These are phyloP conservation scores for Caenorhabditis zanzibari DNA, from an alignment of 2,888 invertebrate genomes.

Conservation along the genomic window DNA sequence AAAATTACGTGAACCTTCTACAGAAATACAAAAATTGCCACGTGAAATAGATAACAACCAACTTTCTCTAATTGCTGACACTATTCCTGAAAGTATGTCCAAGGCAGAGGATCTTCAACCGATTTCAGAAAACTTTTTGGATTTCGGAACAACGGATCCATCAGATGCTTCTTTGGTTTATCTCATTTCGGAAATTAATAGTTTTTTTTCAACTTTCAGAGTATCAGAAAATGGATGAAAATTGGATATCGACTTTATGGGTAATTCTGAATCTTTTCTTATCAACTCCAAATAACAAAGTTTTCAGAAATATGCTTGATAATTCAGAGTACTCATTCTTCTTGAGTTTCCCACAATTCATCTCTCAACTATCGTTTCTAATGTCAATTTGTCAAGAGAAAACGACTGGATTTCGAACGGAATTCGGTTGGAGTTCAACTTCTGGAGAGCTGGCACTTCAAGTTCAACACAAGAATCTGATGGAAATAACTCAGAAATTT, in stretches of 20 bases:
- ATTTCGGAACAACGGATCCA: not conserved
- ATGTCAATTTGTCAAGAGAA: slow-evolving; percentile 41
- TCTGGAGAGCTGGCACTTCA: slow-evolving; percentile 19
- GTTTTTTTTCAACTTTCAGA: slow-evolving; percentile 1
- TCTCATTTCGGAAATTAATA: not conserved
- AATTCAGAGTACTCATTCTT: slow-evolving; percentile 45
- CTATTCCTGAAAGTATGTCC: not conserved
- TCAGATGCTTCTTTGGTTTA: slow-evolving; percentile 10
- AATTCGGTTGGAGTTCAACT: slow-evolving; percentile 41
- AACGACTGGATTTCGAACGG: slow-evolving; percentile 29
- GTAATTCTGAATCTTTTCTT: not conserved
- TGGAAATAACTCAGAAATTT: slow-evolving; percentile 31
- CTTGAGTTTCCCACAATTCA: slow-evolving; percentile 39
- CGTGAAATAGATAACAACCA: no score
- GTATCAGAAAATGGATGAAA: slow-evolving; percentile 45
- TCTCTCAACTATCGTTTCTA: slow-evolving; percentile 47
- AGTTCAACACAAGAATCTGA: slow-evolving; percentile 36
- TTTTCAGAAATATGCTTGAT: slow-evolving; percentile 45
- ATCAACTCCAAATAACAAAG: not conserved
- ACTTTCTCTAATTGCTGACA: no score
- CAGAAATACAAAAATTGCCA: not conserved
- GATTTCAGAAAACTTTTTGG: slow-evolving; percentile 2
- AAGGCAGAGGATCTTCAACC: not conserved
- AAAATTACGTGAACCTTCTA: not conserved
- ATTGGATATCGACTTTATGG: slow-evolving; percentile 23